phyloP scores from a whole-genome alignment of 2,113 vertebrate species.

The Zapornia atra region DNA sequence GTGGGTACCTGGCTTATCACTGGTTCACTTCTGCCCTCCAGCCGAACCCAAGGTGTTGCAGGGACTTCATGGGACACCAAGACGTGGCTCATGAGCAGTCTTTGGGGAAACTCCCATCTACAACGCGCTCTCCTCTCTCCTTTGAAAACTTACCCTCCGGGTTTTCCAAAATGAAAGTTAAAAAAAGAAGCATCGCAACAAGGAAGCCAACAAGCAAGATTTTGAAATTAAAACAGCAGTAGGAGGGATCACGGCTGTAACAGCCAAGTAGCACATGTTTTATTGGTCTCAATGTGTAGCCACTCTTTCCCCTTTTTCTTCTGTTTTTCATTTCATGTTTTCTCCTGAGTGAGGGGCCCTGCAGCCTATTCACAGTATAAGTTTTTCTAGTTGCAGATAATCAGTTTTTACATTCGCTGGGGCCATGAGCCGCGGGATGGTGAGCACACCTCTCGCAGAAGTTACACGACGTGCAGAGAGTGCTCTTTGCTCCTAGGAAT shows the following conservation, averaged over 20 bases:
- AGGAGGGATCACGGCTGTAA: background rate
- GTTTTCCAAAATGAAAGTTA: background rate
- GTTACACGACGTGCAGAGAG: accelerated
- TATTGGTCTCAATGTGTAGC: background rate
- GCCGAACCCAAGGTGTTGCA: background rate
- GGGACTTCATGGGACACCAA: background rate
- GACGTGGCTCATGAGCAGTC: background rate
- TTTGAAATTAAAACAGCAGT: background rate
- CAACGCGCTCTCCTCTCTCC: background rate
- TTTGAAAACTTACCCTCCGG: background rate
- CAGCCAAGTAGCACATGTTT: background rate
- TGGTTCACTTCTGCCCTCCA: background rate
- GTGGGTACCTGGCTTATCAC: background rate
- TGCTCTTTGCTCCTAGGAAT: background rate
- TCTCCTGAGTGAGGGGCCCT: conserved; percentile 9
- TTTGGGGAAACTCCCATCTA: background rate
- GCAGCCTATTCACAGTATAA: background rate
- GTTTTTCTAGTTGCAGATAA: background rate
- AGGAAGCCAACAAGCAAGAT: background rate
- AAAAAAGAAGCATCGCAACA: background rate
- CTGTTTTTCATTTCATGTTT: conserved; percentile 30
- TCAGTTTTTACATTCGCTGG: background rate
- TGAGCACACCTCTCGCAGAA: background rate
- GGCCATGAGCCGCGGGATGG: accelerated
- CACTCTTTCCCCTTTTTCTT: background rate